These are phyloP conservation scores for Noctua fimbriata DNA, from an alignment of 2,888 invertebrate species.

Conservation along the genomic window DNA sequence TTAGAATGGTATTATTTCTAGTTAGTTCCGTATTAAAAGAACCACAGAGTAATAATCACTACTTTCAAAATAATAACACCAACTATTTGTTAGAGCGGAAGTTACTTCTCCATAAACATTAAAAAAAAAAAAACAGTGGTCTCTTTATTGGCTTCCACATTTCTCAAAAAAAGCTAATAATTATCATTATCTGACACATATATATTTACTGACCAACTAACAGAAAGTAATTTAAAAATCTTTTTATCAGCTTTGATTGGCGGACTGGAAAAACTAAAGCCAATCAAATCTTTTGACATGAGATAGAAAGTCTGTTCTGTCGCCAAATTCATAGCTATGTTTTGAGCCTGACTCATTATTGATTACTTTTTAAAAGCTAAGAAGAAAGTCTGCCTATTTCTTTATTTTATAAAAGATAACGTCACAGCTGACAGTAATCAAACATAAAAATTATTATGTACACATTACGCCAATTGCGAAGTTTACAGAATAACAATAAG, in stretches of 20 bases:
- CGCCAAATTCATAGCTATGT: background rate
- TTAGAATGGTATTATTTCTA: background rate
- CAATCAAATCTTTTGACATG: background rate
- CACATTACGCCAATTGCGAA: background rate
- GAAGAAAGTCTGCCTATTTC: background rate
- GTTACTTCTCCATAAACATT: background rate
- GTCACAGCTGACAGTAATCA: background rate
- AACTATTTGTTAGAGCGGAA: background rate
- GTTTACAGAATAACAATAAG: background rate
- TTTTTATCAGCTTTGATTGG: background rate
- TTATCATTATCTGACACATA: conserved; percentile 2
- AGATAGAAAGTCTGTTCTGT: background rate
- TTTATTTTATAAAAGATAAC: background rate
- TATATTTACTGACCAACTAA: conserved; percentile 12
- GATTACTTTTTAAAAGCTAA: background rate
- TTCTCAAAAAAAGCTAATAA: conserved; percentile 7
- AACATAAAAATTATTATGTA: background rate
- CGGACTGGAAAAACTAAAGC: too few species aligned
- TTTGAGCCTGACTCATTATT: background rate
- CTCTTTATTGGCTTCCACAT: background rate
- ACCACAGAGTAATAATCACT: background rate
- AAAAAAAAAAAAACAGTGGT: background rate
- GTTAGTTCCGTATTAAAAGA: background rate
- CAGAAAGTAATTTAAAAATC: background rate
- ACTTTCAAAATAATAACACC: background rate